Conservation (phyloP, 2,888 invertebrate species). For the Scaptomyza polygonia region DNA sequence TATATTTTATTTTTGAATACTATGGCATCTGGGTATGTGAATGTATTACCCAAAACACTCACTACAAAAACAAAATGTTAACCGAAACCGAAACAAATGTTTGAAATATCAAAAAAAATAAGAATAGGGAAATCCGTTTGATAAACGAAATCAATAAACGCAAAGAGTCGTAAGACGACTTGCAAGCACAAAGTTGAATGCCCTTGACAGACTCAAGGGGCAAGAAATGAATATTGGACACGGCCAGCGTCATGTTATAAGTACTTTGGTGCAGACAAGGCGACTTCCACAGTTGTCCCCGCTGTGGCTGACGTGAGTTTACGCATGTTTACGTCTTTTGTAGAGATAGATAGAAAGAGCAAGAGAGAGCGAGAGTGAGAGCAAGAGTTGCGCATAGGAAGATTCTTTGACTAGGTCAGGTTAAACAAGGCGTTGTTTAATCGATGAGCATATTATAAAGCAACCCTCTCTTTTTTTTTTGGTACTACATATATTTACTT, state of each 20-base stretch:
- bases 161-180: constrained; percentile 35
- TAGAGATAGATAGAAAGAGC: constrained; percentile 2
- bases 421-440: constrained; percentile 63
- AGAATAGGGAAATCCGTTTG: constrained; percentile 7
- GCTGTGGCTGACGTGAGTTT: constrained; percentile 61
- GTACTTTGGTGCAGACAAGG: constrained; percentile 16
- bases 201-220: constrained; percentile 59
- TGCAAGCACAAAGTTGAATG: constrained; percentile 49
- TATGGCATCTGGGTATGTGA: too few species aligned
- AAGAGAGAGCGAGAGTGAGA: constrained; percentile 4
- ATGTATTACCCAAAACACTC: too few species aligned
- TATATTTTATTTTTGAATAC: too few species aligned
- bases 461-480: constrained; percentile 42
- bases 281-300: constrained; percentile 8
- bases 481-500: too few species aligned
- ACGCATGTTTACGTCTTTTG: constrained; percentile 32
- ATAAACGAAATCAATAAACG: constrained; percentile 2
- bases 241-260: constrained; percentile 25
- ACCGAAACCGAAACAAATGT: not conserved
- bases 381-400: constrained; percentile 40
- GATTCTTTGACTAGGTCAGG: constrained; percentile 73
- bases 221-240: constrained; percentile 5
- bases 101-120: not conserved
- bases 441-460: constrained; percentile 56
- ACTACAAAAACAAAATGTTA: not conserved